Evolutionary conservation across 2,113 vertebrate species (phyloP).

Genomic region (Herpailurus yagouaroundi): DNA sequence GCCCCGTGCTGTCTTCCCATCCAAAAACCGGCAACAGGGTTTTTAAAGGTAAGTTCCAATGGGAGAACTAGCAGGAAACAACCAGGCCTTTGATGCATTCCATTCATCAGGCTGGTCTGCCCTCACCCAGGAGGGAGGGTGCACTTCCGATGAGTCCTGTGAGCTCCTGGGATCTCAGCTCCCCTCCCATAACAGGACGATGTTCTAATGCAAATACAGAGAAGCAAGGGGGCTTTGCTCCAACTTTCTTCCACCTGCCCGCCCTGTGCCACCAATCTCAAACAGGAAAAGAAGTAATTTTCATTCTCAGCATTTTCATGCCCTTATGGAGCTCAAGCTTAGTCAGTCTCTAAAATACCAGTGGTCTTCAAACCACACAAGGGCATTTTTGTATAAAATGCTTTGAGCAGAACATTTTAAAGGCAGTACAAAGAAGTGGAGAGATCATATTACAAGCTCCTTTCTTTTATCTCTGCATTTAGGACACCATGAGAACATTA

Average conservation of each 20-base stretch:
- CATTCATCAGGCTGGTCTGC: too few species aligned
- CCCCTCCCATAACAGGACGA: not conserved
- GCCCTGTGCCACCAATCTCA: not conserved
- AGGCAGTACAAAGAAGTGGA: not conserved
- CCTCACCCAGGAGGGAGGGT: not conserved
- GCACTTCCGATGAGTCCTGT: too few species aligned
- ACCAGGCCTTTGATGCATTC: too few species aligned
- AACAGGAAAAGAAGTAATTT: not conserved
- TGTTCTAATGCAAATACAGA: not conserved
- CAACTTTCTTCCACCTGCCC: not conserved
- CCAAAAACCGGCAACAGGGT: not conserved
- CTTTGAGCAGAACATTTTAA: not conserved
- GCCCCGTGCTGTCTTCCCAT: accelerated
- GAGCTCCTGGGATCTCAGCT: not conserved
- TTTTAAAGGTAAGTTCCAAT: not conserved
- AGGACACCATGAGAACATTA: not conserved
- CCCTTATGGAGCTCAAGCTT: not conserved
- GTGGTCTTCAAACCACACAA: not conserved
- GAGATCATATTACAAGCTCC: too few species aligned
- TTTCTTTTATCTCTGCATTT: not conserved
- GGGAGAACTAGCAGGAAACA: not conserved
- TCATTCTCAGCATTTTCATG: not conserved
- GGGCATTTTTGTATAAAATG: not conserved
- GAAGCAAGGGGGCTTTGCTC: accelerated
- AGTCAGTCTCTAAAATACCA: not conserved